A percentile compares a stretch with the other conserved stretches of the same genome.
These are phyloP conservation scores for Arenaria interpres DNA, from an alignment of 2,113 vertebrate species.

Conservation along the genomic window DNA sequence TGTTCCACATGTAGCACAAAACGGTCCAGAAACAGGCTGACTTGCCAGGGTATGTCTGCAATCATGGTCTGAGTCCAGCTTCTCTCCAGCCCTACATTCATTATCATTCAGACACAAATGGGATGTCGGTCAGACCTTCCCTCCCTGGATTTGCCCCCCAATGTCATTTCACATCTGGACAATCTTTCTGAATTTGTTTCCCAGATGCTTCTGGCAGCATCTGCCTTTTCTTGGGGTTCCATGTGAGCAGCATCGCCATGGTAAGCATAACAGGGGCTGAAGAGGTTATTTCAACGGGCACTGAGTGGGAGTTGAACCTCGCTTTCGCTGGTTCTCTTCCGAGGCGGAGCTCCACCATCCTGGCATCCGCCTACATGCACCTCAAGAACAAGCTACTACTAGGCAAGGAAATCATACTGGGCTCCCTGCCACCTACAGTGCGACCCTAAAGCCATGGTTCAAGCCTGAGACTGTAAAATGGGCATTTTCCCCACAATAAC, in stretches of 20 bases:
- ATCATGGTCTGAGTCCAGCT: background rate
- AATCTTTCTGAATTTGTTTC: background rate
- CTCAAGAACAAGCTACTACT: background rate
- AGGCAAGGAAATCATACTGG: background rate
- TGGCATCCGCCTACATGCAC: background rate
- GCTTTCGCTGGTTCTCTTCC: rapidly evolving
- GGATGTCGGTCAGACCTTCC: background rate
- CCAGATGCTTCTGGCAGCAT: background rate
- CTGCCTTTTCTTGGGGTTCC: background rate
- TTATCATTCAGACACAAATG: background rate
- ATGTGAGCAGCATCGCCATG: background rate
- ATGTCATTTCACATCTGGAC: background rate
- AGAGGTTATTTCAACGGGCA: background rate
- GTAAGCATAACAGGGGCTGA: background rate
- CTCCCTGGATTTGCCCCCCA: background rate
- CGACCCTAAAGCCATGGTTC: background rate
- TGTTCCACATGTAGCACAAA: background rate
- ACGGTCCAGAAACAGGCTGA: background rate
- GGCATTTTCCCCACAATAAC: background rate
- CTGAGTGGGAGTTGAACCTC: background rate
- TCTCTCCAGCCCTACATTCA: background rate
- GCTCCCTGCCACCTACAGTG: background rate
- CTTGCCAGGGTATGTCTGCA: background rate
- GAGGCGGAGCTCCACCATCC: rapidly evolving
- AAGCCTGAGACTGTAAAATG: background rate